phyloP scores from a whole-genome alignment of 1,140 invertebrate genomes.

The Achatina immaculata region DNA sequence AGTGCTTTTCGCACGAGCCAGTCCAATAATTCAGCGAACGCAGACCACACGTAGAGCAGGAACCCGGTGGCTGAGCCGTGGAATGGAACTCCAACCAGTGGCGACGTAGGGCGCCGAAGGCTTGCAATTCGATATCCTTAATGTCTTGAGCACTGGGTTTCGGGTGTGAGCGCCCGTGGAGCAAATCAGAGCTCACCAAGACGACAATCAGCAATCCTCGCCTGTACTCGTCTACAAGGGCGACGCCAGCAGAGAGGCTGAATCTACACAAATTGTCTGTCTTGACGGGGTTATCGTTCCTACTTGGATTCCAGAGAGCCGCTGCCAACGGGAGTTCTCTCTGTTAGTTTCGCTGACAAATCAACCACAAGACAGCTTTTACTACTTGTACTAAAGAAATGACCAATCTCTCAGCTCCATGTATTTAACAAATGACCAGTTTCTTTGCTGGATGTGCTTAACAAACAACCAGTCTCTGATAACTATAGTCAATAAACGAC shows the following conservation, averaged over 20 bases:
- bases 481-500: too few relatives aligned
- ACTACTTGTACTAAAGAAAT: too few relatives aligned
- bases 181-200: constrained; percentile 1
- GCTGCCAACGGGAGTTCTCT: too few relatives aligned
- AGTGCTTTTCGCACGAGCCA: background rate
- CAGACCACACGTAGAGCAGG: constrained; percentile 4
- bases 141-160: constrained; percentile 6
- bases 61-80: too few relatives aligned
- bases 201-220: constrained; percentile 15
- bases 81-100: constrained; percentile 7
- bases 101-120: constrained; percentile 10
- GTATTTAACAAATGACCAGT: too few relatives aligned
- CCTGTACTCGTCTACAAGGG: background rate
- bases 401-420: too few relatives aligned
- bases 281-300: background rate
- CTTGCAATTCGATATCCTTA: constrained; percentile 17
- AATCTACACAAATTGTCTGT: background rate
- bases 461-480: too few relatives aligned
- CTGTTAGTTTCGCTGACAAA: too few relatives aligned
- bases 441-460: too few relatives aligned
- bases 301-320: too few relatives aligned
- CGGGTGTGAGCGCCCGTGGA: constrained; percentile 8
- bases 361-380: too few relatives aligned
- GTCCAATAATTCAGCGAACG: background rate
- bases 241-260: background rate